Evolutionary conservation across 2,113 vertebrate species (phyloP), one percentile per base, ranked within the genome.

Genomic region (Gavialis gangeticus): DNA sequence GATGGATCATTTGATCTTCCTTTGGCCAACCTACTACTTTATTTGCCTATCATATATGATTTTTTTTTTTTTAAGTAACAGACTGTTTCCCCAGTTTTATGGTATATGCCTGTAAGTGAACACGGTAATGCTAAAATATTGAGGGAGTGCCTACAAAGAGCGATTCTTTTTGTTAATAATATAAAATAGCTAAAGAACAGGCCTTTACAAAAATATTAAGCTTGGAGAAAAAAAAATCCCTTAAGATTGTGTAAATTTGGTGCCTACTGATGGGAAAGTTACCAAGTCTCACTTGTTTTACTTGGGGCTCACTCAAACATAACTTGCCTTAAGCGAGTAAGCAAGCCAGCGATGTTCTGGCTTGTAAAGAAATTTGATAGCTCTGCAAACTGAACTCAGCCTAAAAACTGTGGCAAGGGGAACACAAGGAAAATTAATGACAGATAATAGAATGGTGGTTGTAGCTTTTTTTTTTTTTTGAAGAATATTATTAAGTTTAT

Each of bases 291-390:
- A 27, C 78, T 96, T 96, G 96, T 95, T 96, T 96, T 94, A 55
- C 77, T 96, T 96, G 95, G 96, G 94, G 79, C 94, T 95, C 82
- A 86, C 84, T 97, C 95, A 97, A 93, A 93, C 90, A 93, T 93
- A 96, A 95, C 93, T 94, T 94, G 91, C 96, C 95, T 95, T 82
- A 78, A 96, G 96, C 96, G 89, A 96, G 95, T 92, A 96, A 96
- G 94, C 93, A 96, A 94, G 84, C 85, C 95, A 95, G 91, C 81
- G 93, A 93, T 93, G 94, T 92, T 75, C 79, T 85, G 92, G 92
- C 90, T 96, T 96, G 96, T 95, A 94, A 96, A 96, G 96, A 97
- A 95, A 96, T 66, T 93, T 92, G 93, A 97, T 95, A 92, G 19
- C 78, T 82, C 92, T 95, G 93, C 93, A 96, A 97, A 94, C 79